Conservation (phyloP, 1,140 invertebrate genomes). For the Coelopa frigida region DNA sequence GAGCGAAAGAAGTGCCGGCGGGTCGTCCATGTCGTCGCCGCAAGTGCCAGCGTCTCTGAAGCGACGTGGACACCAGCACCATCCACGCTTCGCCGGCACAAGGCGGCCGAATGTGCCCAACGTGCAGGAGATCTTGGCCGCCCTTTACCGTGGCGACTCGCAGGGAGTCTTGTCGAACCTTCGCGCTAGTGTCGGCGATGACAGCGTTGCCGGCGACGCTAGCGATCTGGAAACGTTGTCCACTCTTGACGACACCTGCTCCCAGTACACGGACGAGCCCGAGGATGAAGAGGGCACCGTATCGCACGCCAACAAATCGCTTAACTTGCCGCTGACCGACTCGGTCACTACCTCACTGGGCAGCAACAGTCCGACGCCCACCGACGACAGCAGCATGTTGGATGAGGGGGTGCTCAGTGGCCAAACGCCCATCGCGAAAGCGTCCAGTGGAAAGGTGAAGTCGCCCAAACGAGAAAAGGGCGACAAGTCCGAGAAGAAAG, state of each 20-base stretch:
- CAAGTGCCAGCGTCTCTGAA: slow-evolving; percentile 50
- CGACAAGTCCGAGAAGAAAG: slow-evolving; percentile 22
- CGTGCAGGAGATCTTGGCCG: slow-evolving; percentile 40
- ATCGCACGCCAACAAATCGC: slow-evolving; percentile 14
- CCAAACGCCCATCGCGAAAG: slow-evolving; percentile 7
- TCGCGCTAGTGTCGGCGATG: slow-evolving; percentile 9
- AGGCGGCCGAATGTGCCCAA: slow-evolving; percentile 42
- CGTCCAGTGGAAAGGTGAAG: slow-evolving; percentile 27
- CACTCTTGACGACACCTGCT: background rate
- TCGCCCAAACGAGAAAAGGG: slow-evolving; percentile 23
- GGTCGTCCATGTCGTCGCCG: slow-evolving; percentile 32
- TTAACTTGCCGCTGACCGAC: slow-evolving; percentile 32
- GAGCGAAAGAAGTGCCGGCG: slow-evolving; percentile 6
- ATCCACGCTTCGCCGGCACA: slow-evolving; percentile 53
- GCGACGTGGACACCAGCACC: slow-evolving; percentile 72
- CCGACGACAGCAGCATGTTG: slow-evolving; percentile 39
- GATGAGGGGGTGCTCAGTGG: slow-evolving; percentile 25
- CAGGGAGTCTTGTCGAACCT: slow-evolving; percentile 32
- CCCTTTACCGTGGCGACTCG: slow-evolving; percentile 39
- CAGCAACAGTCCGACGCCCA: slow-evolving; percentile 41
- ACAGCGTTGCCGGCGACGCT: background rate
- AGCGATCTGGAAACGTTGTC: slow-evolving; percentile 7
- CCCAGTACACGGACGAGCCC: slow-evolving; percentile 10
- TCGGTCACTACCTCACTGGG: slow-evolving; percentile 37
- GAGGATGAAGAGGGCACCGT: slow-evolving; percentile 8